These are phyloP conservation scores for Origma solitaria DNA, from an alignment of 2,113 vertebrate species.

Conservation along the genomic window DNA sequence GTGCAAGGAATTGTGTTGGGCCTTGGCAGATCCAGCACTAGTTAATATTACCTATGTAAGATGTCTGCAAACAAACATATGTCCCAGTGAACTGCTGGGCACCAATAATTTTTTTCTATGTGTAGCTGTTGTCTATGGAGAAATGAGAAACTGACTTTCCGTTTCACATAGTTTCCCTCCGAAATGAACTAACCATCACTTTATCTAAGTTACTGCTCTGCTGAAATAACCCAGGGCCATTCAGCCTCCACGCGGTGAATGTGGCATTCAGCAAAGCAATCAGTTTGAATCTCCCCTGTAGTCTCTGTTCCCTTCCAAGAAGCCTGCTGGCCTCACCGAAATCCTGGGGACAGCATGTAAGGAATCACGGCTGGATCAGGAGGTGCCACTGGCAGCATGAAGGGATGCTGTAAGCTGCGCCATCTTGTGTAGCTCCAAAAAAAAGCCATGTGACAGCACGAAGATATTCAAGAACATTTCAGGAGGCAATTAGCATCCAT, in stretches of 20 bases:
- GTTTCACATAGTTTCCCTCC: neutral
- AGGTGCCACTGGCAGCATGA: fast-evolving
- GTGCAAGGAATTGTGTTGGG: neutral
- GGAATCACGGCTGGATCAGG: neutral
- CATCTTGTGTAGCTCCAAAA: neutral
- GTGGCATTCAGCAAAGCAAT: neutral
- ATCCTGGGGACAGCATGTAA: neutral
- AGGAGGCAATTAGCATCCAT: neutral
- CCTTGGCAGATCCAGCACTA: neutral
- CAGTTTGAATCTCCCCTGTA: neutral
- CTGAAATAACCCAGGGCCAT: neutral
- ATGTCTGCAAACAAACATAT: neutral
- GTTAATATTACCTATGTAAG: neutral
- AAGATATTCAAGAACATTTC: neutral
- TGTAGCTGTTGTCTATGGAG: neutral
- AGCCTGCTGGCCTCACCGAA: neutral
- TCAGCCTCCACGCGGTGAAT: neutral
- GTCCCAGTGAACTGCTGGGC: neutral
- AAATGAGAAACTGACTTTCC: neutral
- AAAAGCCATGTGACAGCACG: neutral
- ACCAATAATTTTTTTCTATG: neutral
- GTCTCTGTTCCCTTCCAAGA: neutral
- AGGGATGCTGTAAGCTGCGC: neutral
- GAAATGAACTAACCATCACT: neutral
- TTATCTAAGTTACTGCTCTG: neutral